phyloP scores from a whole-genome alignment of 2,113 vertebrate species.

The Meleagris gallopavo region DNA sequence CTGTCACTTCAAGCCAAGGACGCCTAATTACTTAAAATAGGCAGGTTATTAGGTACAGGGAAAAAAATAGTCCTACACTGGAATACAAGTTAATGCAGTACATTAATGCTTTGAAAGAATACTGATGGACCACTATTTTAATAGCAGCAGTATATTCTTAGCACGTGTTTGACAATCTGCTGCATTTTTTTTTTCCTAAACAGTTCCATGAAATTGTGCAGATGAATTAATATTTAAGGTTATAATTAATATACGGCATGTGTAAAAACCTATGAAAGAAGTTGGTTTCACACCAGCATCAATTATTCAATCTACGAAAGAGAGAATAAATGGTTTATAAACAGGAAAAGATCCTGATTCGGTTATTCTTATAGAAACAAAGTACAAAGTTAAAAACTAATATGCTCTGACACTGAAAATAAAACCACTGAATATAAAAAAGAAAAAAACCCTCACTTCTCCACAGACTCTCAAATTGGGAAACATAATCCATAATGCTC shows the following conservation, averaged over 20 bases:
- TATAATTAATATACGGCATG: neutral
- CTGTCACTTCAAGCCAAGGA: neutral
- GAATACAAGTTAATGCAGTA: neutral
- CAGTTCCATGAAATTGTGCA: neutral
- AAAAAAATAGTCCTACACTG: neutral
- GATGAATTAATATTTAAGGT: neutral
- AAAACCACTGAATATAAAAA: neutral
- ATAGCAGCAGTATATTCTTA: neutral
- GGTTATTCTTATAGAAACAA: conserved; percentile 16
- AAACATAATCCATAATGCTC: conserved; percentile 76
- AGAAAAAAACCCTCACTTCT: neutral
- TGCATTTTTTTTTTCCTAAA: neutral
- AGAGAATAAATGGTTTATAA: neutral
- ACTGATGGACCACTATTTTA: neutral
- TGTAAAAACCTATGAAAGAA: neutral
- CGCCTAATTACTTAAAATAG: conserved; percentile 36
- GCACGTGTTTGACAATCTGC: neutral
- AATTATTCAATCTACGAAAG: conserved; percentile 15
- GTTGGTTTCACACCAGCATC: neutral
- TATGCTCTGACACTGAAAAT: neutral
- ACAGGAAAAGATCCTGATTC: neutral
- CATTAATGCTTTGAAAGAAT: conserved; percentile 22
- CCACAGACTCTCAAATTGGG: conserved; percentile 53
- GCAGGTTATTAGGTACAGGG: neutral
- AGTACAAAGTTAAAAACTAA: conserved; percentile 29